Evolutionary conservation across 2,888 invertebrate species (phyloP).

Genomic region (Pristionchus fissidentatus): DNA sequence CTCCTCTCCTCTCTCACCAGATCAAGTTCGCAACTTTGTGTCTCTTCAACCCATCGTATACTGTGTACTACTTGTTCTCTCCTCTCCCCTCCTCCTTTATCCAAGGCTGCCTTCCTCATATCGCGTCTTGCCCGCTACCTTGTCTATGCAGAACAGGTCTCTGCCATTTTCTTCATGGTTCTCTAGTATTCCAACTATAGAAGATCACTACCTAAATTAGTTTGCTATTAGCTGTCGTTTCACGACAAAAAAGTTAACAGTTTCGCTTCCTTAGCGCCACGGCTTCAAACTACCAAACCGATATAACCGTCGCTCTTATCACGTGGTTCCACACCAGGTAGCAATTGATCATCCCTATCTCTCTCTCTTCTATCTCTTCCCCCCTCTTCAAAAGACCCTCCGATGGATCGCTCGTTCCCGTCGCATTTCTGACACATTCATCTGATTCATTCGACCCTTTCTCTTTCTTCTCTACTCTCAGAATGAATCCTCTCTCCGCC

Average conservation of each 20-base stretch:
- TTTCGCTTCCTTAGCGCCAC: no score
- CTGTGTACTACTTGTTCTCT: background rate
- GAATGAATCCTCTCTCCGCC: constrained; percentile 34
- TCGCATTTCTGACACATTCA: background rate
- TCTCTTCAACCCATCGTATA: background rate
- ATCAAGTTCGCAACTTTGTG: constrained; percentile 13
- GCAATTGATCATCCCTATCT: background rate
- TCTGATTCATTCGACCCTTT: background rate
- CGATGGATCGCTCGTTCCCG: background rate
- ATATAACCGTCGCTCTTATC: no score
- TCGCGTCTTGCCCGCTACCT: background rate
- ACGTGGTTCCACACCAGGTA: no score
- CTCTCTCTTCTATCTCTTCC: background rate
- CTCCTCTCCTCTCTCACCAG: constrained; percentile 17
- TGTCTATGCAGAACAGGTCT: no score
- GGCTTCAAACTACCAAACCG: no score
- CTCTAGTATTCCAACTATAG: no score
- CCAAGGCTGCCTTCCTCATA: background rate
- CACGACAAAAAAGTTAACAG: no score
- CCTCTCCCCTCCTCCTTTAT: background rate
- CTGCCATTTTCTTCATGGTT: no score
- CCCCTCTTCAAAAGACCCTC: background rate
- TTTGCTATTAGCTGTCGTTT: no score
- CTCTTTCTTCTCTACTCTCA: background rate
- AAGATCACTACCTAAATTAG: no score